Conservation (phyloP, 2,113 vertebrate genomes). For the Gambusia affinis region DNA sequence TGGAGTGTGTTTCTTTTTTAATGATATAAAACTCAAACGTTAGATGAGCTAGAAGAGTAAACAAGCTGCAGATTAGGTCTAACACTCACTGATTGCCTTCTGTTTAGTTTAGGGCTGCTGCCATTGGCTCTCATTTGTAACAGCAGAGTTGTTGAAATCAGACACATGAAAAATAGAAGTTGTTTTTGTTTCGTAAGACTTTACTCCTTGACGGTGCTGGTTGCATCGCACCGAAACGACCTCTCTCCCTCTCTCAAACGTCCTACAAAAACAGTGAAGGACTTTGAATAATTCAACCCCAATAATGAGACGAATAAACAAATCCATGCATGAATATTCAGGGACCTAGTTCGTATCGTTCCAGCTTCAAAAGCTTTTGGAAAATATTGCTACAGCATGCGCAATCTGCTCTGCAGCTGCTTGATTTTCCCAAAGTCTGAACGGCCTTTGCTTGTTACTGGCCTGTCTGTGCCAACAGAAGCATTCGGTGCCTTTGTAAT, state of each 20-base stretch:
- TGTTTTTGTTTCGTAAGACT: neutral
- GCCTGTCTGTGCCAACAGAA: conserved; percentile 20
- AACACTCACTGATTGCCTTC: neutral
- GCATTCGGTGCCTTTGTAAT: neutral
- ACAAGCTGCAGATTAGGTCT: neutral
- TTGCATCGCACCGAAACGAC: conserved; percentile 27
- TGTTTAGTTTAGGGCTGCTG: neutral
- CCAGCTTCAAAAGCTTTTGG: conserved; percentile 71
- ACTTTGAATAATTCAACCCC: conserved; percentile 72
- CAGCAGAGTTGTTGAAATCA: neutral
- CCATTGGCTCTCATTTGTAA: neutral
- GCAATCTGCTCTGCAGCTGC: conserved; percentile 77
- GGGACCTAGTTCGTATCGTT: conserved; percentile 68
- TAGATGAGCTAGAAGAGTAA: neutral
- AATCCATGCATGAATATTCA: conserved; percentile 80
- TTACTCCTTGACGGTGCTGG: neutral
- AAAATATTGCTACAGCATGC: conserved; percentile 75
- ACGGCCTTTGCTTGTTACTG: conserved; percentile 41
- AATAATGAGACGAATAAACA: conserved; percentile 75
- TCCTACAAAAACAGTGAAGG: conserved; percentile 66
- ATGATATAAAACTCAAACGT: neutral
- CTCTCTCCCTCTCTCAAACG: conserved; percentile 51
- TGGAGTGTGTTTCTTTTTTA: neutral
- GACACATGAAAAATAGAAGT: neutral
- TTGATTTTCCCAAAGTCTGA: conserved; percentile 60